Evolutionary conservation across 2,113 vertebrate species (phyloP).

Genomic region (Oceanodroma tethys): DNA sequence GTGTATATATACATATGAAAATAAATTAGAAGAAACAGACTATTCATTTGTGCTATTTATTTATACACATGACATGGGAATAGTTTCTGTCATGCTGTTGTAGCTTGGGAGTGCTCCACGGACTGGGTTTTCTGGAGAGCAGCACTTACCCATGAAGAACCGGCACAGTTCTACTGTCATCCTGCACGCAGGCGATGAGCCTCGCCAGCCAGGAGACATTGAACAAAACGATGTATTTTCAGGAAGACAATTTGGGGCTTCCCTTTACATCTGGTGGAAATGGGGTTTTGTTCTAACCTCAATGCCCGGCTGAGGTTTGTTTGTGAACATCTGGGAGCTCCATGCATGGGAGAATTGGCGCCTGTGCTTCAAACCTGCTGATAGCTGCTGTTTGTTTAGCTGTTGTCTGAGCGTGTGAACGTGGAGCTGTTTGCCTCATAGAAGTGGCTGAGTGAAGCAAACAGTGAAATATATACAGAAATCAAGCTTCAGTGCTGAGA

Average conservation of each 20-base stretch:
- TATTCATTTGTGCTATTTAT: not conserved
- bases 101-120: not conserved
- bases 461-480: not conserved
- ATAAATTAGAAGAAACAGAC: not conserved
- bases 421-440: not conserved
- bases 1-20: not conserved
- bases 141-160: not conserved
- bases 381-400: not conserved
- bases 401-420: not conserved
- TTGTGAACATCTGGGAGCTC: not conserved
- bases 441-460: not conserved
- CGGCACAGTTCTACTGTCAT: accelerated
- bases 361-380: not conserved
- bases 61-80: not conserved
- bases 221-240: not conserved
- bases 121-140: not conserved
- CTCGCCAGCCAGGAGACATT: not conserved
- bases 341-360: accelerated
- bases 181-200: accelerated
- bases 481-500: not conserved
- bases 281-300: not conserved
- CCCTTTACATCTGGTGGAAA: not conserved
- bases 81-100: not conserved
- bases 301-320: not conserved
- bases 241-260: not conserved